These are phyloP conservation scores for Drosophila buzzatii DNA, from an alignment of 2,888 invertebrate species.

Conservation along the genomic window DNA sequence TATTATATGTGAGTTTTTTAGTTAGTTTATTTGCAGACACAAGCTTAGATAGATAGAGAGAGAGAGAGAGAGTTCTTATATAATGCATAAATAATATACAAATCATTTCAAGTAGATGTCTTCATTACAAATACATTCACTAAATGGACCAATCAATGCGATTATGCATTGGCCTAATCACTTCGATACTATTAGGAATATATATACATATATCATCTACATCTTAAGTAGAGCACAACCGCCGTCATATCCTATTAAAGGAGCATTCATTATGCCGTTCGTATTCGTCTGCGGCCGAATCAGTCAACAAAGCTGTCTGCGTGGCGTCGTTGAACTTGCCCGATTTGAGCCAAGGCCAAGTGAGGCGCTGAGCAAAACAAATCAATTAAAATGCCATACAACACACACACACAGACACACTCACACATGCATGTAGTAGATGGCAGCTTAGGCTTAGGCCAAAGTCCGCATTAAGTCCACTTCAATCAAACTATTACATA, in stretches of 20 bases:
- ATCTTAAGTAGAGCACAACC: constrained; percentile 9
- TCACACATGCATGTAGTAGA: neutral
- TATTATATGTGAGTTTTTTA: neutral
- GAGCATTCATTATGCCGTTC: constrained; percentile 49
- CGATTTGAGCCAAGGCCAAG: constrained; percentile 49
- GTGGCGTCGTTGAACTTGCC: constrained; percentile 51
- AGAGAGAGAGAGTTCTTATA: neutral
- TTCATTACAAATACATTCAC: neutral
- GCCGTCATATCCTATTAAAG: constrained; percentile 44
- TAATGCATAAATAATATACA: neutral
- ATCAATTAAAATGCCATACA: constrained; percentile 71
- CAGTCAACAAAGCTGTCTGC: constrained; percentile 62
- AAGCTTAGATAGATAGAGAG: neutral
- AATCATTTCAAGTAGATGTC: neutral
- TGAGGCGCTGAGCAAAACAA: constrained; percentile 59
- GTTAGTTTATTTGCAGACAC: neutral
- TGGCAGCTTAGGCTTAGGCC: constrained; percentile 58
- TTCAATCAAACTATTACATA: constrained; percentile 81
- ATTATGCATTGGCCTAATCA: neutral
- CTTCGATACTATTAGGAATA: neutral
- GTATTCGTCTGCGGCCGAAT: constrained; percentile 56
- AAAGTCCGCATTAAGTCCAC: constrained; percentile 69
- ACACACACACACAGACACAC: constrained; percentile 3
- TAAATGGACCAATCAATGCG: neutral
- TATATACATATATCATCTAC: constrained; percentile 2